phyloP scores from a whole-genome alignment of 2,888 invertebrate species.

The Metopia argyrocephala region DNA sequence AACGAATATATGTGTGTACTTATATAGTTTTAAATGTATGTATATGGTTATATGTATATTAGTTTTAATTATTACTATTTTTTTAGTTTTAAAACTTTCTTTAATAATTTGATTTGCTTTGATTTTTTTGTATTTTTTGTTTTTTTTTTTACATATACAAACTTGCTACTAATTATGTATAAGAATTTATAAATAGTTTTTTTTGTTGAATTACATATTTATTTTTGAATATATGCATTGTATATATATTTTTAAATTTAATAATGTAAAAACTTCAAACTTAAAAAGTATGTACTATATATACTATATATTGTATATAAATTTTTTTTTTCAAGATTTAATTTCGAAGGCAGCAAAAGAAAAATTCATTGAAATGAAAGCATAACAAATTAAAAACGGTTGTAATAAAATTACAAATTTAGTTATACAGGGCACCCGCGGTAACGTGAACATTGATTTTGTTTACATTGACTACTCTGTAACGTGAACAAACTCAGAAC shows the following conservation, averaged over 20 bases:
- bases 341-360: slow-evolving; percentile 21
- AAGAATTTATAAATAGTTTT: slow-evolving; percentile 29
- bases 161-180: slow-evolving; percentile 47
- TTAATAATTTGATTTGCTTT: slow-evolving; percentile 30
- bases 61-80: neutral
- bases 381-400: neutral
- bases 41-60: neutral
- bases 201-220: slow-evolving; percentile 11
- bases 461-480: no score
- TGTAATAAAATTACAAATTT: slow-evolving; percentile 12
- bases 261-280: no score
- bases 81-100: neutral
- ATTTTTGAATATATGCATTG: slow-evolving; percentile 6
- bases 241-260: no score
- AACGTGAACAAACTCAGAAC: no score
- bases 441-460: no score
- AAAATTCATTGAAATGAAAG: neutral
- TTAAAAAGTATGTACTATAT: neutral
- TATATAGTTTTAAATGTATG: neutral
- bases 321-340: neutral
- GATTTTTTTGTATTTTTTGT: slow-evolving; percentile 22
- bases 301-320: neutral
- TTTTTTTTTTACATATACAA: slow-evolving; percentile 24
- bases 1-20: slow-evolving; percentile 14
- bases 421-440: neutral